Evolutionary conservation across 64 coral and sea anemone species (phyloP).

Genomic region (Catalaphyllia jardinei): DNA sequence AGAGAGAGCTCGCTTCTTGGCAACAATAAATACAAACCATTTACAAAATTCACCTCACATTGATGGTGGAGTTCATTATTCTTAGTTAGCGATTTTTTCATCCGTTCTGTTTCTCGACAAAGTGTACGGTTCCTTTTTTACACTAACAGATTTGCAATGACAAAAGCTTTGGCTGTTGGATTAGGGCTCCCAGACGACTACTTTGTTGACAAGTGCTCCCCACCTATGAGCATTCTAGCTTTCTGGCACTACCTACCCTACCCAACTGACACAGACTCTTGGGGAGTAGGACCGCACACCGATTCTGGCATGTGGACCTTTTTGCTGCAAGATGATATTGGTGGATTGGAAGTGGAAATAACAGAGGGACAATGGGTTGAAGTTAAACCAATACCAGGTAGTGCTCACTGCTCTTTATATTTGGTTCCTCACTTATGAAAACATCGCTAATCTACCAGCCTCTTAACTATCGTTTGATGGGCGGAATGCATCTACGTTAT

Average conservation of each 20-base stretch:
- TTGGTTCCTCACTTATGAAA: no score
- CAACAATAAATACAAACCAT: no score
- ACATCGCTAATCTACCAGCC: no score
- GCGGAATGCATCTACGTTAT: no score
- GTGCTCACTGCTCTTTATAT: no score
- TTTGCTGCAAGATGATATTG: constrained; percentile 75
- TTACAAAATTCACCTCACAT: no score
- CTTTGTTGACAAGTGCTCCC: constrained; percentile 65
- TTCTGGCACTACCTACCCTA: constrained; percentile 74
- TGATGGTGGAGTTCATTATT: no score
- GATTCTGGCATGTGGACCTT: constrained; percentile 75
- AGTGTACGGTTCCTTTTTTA: no score
- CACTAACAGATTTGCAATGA: neutral
- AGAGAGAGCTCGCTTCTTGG: no score
- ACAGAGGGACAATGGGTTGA: constrained; percentile 74
- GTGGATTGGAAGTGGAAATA: constrained; percentile 59
- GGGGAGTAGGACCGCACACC: constrained; percentile 82
- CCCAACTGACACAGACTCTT: constrained; percentile 45
- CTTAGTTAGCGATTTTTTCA: neutral
- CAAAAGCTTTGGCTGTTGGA: neutral
- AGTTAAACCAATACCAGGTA: constrained; percentile 66
- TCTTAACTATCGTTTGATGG: no score
- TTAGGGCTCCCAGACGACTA: constrained; percentile 28
- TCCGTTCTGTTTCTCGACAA: neutral
- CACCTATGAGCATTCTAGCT: constrained; percentile 38